phyloP scores from a whole-genome alignment of 2,113 vertebrate species.

The Chaetops frenatus region DNA sequence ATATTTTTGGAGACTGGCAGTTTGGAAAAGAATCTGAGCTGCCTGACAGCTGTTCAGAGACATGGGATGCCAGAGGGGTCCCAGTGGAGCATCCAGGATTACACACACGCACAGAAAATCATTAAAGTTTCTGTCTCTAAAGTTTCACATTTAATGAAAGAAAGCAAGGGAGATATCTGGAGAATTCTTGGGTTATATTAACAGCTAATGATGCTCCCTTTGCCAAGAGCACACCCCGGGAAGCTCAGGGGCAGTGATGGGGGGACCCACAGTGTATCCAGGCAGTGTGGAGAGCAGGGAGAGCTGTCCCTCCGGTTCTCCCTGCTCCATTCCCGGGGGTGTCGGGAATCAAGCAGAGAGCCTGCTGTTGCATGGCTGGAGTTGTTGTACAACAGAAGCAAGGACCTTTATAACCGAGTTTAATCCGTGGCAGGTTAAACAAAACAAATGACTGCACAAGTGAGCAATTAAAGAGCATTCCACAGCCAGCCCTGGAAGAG shows the following conservation, averaged over 20 bases:
- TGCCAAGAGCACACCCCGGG: background rate
- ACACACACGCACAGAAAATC: background rate
- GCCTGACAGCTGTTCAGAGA: conserved; percentile 28
- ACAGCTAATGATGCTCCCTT: background rate
- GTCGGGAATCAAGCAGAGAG: fast-evolving
- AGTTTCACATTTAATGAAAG: background rate
- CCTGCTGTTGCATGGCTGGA: background rate
- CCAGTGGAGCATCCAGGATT: background rate
- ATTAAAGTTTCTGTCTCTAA: conserved; percentile 27
- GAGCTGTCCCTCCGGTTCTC: background rate
- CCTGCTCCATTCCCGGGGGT: fast-evolving
- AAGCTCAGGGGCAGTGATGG: background rate
- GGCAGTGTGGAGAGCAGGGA: fast-evolving
- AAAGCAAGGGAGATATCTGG: background rate
- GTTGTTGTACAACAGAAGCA: background rate
- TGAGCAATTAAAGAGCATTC: conserved; percentile 52
- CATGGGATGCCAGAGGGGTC: background rate
- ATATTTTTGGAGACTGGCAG: conserved; percentile 30
- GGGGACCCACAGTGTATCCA: fast-evolving
- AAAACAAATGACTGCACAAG: conserved; percentile 54
- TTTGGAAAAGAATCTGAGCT: conserved; percentile 27
- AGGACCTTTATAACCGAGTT: background rate
- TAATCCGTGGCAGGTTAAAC: background rate
- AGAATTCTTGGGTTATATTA: background rate
- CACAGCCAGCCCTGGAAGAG: background rate